These are phyloP conservation scores for Siphonodentalium dalli DNA, from an alignment of 2,888 invertebrate species.

Conservation along the genomic window DNA sequence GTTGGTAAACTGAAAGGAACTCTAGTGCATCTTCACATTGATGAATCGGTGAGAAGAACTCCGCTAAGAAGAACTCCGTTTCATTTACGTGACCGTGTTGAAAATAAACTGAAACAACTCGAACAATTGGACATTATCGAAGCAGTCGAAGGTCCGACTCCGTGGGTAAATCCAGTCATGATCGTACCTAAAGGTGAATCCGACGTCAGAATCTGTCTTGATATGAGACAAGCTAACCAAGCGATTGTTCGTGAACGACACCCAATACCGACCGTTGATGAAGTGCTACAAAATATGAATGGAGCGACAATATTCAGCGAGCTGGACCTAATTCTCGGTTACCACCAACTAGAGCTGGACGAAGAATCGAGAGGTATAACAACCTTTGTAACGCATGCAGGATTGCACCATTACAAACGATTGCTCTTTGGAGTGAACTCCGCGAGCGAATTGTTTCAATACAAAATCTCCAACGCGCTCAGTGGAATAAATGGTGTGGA, in stretches of 20 bases:
- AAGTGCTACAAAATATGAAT: conserved; percentile 17
- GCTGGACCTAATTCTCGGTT: conserved; percentile 11
- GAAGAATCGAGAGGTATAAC: background rate
- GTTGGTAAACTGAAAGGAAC: too few species aligned
- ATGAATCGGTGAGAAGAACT: too few species aligned
- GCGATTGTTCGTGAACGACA: conserved; percentile 18
- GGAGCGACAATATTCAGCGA: conserved; percentile 11
- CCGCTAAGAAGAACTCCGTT: too few species aligned
- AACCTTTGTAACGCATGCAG: conserved; percentile 9
- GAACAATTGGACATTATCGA: too few species aligned
- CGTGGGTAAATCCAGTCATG: too few species aligned
- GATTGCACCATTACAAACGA: background rate
- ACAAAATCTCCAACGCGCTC: background rate
- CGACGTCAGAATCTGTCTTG: too few species aligned
- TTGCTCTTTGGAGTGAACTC: conserved; percentile 4
- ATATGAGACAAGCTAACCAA: conserved; percentile 12
- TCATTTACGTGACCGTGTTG: too few species aligned
- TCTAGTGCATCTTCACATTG: too few species aligned
- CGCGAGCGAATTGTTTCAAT: background rate
- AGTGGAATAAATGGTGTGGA: conserved; percentile 8
- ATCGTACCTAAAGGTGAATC: too few species aligned
- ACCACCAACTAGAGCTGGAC: conserved; percentile 8
- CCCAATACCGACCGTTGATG: conserved; percentile 21
- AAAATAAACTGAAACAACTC: too few species aligned
- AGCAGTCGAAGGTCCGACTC: too few species aligned